Conservation (phyloP, 2,888 invertebrate species). For the Macroteleia sp. region DNA sequence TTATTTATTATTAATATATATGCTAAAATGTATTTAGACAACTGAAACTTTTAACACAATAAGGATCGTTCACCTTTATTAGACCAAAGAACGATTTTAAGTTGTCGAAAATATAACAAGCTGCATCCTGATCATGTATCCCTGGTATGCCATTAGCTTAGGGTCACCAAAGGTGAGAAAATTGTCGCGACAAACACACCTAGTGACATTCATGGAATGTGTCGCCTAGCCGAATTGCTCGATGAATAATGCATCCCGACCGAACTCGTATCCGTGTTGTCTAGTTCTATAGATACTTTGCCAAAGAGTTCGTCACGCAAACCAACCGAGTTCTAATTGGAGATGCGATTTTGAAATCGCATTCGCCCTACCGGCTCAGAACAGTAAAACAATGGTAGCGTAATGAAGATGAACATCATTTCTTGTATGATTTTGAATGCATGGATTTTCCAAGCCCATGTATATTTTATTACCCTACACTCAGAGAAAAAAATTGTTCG, state of each 20-base stretch:
- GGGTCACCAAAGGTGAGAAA: constrained; percentile 46
- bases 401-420: constrained; percentile 53
- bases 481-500: too few relatives aligned
- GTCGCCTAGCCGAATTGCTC: constrained; percentile 52
- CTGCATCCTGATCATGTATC: too few relatives aligned
- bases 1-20: too few relatives aligned
- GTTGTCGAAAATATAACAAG: too few relatives aligned
- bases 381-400: constrained; percentile 29
- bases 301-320: constrained; percentile 61
- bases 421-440: constrained; percentile 36
- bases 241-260: constrained; percentile 60
- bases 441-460: constrained; percentile 20
- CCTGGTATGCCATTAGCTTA: too few relatives aligned
- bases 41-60: too few relatives aligned
- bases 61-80: too few relatives aligned
- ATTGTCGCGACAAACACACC: constrained; percentile 60
- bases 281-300: constrained; percentile 59
- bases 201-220: constrained; percentile 58
- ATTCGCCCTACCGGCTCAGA: background rate
- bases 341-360: constrained; percentile 55
- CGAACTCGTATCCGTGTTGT: constrained; percentile 59
- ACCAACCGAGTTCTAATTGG: constrained; percentile 51
- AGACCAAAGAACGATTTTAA: too few relatives aligned
- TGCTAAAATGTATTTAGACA: too few relatives aligned
- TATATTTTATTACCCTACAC: too few relatives aligned